Evolutionary conservation across 2,797 vertebrate genomes (phyloP).

Genomic region (Sebastolobus alascanus): DNA sequence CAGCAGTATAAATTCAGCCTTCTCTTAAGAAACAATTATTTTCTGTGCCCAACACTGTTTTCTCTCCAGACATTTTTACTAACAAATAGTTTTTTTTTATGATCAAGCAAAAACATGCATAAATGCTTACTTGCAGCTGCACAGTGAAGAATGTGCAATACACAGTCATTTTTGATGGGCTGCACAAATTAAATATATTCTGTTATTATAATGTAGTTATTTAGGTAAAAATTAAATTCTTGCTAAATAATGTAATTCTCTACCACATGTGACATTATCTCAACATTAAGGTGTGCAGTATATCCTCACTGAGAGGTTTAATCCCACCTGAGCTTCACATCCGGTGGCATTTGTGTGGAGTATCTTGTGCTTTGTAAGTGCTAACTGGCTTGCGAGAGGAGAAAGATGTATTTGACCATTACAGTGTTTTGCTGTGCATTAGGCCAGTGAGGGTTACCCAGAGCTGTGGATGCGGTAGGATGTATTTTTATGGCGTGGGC

Average conservation of each 20-base stretch:
- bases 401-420: constrained; percentile 33
- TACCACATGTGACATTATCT: not conserved
- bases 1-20: not conserved
- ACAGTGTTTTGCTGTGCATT: constrained; percentile 21
- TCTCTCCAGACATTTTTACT: constrained; percentile 27
- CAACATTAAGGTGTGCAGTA: not conserved
- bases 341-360: not conserved
- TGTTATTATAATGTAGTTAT: constrained; percentile 23
- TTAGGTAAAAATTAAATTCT: constrained; percentile 14
- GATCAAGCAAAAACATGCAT: constrained; percentile 25
- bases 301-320: not conserved
- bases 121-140: constrained; percentile 25
- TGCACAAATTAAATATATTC: constrained; percentile 29
- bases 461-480: constrained; percentile 4
- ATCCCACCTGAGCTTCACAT: not conserved
- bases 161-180: constrained; percentile 16
- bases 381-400: not conserved
- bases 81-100: constrained; percentile 42
- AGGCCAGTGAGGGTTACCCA: constrained; percentile 1
- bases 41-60: constrained; percentile 8
- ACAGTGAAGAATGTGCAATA: not conserved
- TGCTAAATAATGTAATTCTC: constrained; percentile 26
- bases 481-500: constrained; percentile 33
- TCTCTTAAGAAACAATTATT: constrained; percentile 17
- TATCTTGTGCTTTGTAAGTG: not conserved